phyloP scores from a whole-genome alignment of 2,888 invertebrate species.

The Ferrisia virgata region DNA sequence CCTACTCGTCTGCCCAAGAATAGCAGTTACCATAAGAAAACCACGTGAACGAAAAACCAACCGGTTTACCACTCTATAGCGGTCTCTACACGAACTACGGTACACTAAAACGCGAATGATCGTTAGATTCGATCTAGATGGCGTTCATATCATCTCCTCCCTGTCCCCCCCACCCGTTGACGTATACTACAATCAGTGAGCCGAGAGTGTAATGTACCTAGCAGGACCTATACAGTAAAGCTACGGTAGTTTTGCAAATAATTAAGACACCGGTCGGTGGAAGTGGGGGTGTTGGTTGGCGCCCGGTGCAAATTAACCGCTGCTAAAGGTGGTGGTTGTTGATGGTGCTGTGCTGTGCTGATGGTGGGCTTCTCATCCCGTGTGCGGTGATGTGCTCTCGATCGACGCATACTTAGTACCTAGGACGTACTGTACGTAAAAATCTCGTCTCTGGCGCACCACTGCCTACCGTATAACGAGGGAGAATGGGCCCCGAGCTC shows the following conservation, averaged over 20 bases:
- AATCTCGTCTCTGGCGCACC: neutral
- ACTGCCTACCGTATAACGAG: neutral
- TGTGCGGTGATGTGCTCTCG: too few species aligned
- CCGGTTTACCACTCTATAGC: neutral
- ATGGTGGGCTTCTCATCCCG: neutral
- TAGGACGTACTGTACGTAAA: neutral
- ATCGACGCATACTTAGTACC: too few species aligned
- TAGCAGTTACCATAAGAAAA: too few species aligned
- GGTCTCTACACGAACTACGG: neutral
- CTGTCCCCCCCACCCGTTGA: neutral
- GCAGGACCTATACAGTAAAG: neutral
- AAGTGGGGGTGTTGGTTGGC: neutral
- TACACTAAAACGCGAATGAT: neutral
- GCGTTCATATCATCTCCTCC: neutral
- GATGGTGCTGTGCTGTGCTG: neutral
- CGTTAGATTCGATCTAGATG: neutral
- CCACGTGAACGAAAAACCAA: neutral
- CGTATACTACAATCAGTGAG: neutral
- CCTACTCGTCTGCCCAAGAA: too few species aligned
- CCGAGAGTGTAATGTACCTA: too few species aligned
- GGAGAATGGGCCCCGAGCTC: neutral
- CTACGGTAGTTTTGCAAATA: neutral
- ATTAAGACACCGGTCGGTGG: neutral
- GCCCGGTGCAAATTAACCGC: slow-evolving; percentile 14
- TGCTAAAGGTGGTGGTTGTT: neutral